These are phyloP conservation scores for Stenurella melanura DNA, from an alignment of 2,888 invertebrate genomes.

Conservation along the genomic window DNA sequence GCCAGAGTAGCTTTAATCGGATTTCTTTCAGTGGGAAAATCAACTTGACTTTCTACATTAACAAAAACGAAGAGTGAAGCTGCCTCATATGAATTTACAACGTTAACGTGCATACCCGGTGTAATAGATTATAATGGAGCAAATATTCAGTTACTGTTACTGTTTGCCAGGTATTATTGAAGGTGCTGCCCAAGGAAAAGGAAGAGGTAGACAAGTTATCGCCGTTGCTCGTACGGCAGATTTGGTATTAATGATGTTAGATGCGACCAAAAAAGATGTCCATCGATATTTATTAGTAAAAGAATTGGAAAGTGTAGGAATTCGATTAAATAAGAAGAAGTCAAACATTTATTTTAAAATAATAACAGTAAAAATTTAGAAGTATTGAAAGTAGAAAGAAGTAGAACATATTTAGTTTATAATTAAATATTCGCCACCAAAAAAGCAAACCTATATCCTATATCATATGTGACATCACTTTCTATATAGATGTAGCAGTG, in stretches of 20 bases:
- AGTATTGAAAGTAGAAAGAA: no score
- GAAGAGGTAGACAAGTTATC: constrained; percentile 81
- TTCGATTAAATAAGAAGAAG: constrained; percentile 90
- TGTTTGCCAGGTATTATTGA: constrained; percentile 99
- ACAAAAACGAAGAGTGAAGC: constrained; percentile 98
- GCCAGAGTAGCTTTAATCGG: constrained; percentile 98
- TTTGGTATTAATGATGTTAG: constrained; percentile 98
- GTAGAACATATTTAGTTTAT: no score
- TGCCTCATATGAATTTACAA: constrained; percentile 99
- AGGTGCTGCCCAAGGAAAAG: constrained; percentile 90
- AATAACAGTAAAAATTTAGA: no score
- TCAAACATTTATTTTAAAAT: constrained; percentile 99
- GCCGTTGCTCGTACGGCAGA: constrained; percentile 99
- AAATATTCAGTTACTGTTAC: constrained; percentile 97
- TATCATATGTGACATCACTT: no score
- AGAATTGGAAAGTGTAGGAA: constrained; percentile 98
- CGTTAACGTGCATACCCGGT: constrained; percentile 98
- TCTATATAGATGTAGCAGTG: no score
- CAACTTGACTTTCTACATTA: constrained; percentile 94
- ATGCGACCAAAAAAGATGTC: constrained; percentile 98
- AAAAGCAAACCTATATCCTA: no score
- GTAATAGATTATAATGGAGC: constrained; percentile 99
- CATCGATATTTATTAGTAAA: constrained; percentile 93
- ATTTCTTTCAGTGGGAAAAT: constrained; percentile 99
- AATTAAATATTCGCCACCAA: no score